These are phyloP conservation scores for Amphiprion percula DNA, from an alignment of 2,113 vertebrate genomes.

Conservation along the genomic window DNA sequence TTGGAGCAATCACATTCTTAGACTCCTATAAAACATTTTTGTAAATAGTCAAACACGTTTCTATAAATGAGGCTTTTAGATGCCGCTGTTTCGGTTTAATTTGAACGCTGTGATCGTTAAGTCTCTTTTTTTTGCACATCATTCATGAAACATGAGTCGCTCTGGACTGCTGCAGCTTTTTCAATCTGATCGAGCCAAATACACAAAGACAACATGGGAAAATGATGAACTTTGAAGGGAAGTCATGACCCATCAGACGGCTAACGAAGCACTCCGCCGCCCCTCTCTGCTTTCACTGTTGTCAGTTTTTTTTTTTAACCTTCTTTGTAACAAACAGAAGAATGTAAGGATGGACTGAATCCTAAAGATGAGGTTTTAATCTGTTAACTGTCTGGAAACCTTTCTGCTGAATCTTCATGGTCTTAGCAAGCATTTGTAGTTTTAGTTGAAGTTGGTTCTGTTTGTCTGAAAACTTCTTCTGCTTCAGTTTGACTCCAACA, in stretches of 20 bases:
- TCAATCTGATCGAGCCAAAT: conserved; percentile 52
- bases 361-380: conserved; percentile 20
- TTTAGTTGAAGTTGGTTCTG: not conserved
- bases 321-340: not conserved
- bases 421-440: conserved; percentile 1
- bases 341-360: conserved; percentile 6
- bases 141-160: not conserved
- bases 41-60: conserved; percentile 13
- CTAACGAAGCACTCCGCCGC: conserved; percentile 6
- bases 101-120: not conserved
- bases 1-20: not conserved
- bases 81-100: not conserved
- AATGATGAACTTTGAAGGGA: conserved; percentile 54
- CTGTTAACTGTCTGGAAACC: not conserved
- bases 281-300: not conserved
- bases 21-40: not conserved
- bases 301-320: not conserved
- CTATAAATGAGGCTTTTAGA: conserved; percentile 1
- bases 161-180: conserved; percentile 31
- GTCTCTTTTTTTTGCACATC: not conserved
- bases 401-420: not conserved
- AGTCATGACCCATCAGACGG: not conserved
- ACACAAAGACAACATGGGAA: conserved; percentile 37
- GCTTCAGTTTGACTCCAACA: conserved; percentile 1
- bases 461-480: not conserved